phyloP scores from a whole-genome alignment of 2,797 vertebrate genomes.

The Thaleichthys pacificus region DNA sequence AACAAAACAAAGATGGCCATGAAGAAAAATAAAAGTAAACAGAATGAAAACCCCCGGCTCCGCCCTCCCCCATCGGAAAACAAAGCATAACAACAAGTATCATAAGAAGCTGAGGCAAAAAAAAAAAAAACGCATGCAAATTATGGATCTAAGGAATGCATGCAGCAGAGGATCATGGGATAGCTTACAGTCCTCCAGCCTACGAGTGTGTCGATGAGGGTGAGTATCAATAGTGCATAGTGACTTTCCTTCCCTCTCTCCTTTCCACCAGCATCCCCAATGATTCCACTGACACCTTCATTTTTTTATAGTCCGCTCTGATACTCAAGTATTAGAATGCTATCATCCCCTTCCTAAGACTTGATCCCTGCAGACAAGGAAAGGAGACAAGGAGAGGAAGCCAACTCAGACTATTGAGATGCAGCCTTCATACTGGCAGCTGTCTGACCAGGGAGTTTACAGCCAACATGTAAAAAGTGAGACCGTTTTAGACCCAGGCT shows the following conservation, averaged over 20 bases:
- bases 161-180: slow-evolving; percentile 96
- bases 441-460: slow-evolving; percentile 92
- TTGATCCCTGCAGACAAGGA: slow-evolving; percentile 12
- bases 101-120: slow-evolving; percentile 75
- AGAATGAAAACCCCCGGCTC: slow-evolving; percentile 64
- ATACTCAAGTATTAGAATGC: background rate
- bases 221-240: slow-evolving; percentile 29
- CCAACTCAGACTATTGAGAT: slow-evolving; percentile 28
- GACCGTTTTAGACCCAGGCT: slow-evolving; percentile 23
- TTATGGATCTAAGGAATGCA: slow-evolving; percentile 89
- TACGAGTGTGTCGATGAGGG: slow-evolving; percentile 40
- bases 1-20: slow-evolving; percentile 90
- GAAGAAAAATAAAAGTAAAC: slow-evolving; percentile 79
- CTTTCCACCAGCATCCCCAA: slow-evolving; percentile 26
- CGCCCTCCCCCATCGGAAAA: slow-evolving; percentile 47
- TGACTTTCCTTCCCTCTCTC: slow-evolving; percentile 46
- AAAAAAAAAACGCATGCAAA: slow-evolving; percentile 84
- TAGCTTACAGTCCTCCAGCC: slow-evolving; percentile 81
- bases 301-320: background rate
- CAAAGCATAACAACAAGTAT: slow-evolving; percentile 81
- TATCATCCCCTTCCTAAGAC: background rate
- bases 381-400: slow-evolving; percentile 38
- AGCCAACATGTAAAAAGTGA: slow-evolving; percentile 41
- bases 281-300: background rate
- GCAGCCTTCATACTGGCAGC: slow-evolving; percentile 72